Conservation (phyloP, 1,140 invertebrate species). For the Scylla paramamosain region DNA sequence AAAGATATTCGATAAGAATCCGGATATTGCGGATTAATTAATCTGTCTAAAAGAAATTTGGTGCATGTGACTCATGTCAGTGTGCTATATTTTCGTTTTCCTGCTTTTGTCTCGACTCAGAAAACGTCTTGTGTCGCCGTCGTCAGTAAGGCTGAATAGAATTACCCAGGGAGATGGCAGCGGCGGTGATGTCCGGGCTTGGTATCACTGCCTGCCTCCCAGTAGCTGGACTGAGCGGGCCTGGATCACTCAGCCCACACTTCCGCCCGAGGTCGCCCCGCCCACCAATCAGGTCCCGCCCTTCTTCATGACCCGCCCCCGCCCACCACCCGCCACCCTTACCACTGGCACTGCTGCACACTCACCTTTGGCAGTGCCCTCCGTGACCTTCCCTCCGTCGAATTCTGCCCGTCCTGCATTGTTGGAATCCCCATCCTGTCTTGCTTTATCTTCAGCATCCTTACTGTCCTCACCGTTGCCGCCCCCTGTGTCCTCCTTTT, state of each 20-base stretch:
- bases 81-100: too few relatives aligned
- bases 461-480: not conserved
- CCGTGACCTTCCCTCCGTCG: not conserved
- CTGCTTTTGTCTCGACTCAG: too few relatives aligned
- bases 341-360: not conserved
- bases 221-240: not conserved
- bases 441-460: not conserved
- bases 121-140: too few relatives aligned
- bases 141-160: not conserved
- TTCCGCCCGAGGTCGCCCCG: not conserved
- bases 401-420: not conserved
- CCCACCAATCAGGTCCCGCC: not conserved
- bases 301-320: conserved; percentile 12
- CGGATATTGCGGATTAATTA: too few relatives aligned
- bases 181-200: not conserved
- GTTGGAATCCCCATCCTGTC: too few relatives aligned
- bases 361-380: not conserved
- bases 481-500: not conserved
- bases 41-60: too few relatives aligned
- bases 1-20: too few relatives aligned
- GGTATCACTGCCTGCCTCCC: not conserved
- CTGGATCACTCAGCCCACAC: not conserved
- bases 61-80: too few relatives aligned
- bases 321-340: conserved; percentile 11
- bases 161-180: not conserved